Conservation (phyloP, 2,797 vertebrate species). For the Macropus fuliginosus region DNA sequence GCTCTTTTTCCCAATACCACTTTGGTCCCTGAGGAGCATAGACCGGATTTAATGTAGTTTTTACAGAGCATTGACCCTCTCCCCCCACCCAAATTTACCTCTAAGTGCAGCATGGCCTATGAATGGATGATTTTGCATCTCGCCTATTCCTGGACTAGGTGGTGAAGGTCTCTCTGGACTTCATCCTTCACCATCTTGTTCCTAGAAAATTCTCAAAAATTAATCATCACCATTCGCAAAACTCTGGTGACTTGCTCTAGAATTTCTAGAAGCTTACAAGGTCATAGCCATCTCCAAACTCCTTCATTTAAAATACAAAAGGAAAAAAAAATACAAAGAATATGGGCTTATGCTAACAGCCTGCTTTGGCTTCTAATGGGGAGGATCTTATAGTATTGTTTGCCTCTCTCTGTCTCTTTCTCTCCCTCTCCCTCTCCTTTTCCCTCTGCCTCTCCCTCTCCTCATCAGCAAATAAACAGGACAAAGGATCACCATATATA, state of each 20-base stretch:
- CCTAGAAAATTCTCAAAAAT: background rate
- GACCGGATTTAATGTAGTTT: background rate
- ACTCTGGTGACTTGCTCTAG: background rate
- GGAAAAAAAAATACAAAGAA: background rate
- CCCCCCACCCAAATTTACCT: background rate
- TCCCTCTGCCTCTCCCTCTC: background rate
- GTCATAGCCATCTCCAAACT: background rate
- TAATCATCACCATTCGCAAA: background rate
- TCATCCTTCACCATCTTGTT: background rate
- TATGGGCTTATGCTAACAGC: background rate
- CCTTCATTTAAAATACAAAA: background rate
- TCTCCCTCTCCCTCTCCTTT: rapidly evolving
- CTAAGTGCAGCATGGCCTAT: background rate
- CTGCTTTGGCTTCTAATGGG: background rate
- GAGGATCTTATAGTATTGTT: background rate
- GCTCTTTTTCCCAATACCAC: background rate
- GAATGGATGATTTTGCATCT: background rate
- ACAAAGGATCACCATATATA: background rate
- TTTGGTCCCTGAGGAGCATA: background rate
- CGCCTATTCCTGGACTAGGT: background rate
- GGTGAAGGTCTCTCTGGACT: background rate
- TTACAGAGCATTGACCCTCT: background rate
- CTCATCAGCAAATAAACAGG: background rate
- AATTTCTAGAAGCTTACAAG: background rate
- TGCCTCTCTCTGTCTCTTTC: background rate